A percentile compares a stretch with the other conserved stretches of the same genome.
Conservation (phyloP, 2,888 invertebrate genomes). For the Ochropleura plecta region DNA sequence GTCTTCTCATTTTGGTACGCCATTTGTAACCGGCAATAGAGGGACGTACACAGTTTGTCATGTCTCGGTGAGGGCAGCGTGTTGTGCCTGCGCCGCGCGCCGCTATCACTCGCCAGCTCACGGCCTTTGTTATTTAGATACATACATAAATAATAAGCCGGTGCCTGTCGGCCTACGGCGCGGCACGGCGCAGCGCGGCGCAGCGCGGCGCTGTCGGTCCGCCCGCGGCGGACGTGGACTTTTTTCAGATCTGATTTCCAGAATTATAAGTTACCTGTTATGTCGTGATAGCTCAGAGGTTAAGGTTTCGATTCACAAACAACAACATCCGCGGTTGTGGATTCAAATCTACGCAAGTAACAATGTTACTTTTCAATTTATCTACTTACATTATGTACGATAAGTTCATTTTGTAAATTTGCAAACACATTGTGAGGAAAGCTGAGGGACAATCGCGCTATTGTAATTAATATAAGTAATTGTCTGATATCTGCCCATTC, state of each 20-base stretch:
- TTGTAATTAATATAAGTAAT: not conserved
- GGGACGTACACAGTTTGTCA: conserved; percentile 46
- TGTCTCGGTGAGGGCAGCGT: conserved; percentile 23
- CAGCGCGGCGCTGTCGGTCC: not conserved
- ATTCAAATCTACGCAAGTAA: not conserved
- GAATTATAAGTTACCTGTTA: conserved; percentile 10
- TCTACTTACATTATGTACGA: not conserved
- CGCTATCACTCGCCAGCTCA: not conserved
- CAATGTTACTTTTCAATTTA: not conserved
- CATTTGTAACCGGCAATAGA: conserved; percentile 43
- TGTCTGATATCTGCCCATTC: not conserved
- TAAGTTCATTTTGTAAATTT: not conserved
- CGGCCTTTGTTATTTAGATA: conserved; percentile 28
- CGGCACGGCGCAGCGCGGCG: not conserved
- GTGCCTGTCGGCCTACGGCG: not conserved
- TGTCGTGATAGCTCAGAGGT: not conserved
- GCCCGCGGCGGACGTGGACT: not conserved
- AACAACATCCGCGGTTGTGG: not conserved
- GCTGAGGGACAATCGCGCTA: no score
- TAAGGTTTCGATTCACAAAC: not conserved
- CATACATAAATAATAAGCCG: conserved; percentile 37
- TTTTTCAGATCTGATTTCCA: conserved; percentile 33
- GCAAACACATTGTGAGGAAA: not conserved
- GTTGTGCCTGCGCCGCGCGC: not conserved
- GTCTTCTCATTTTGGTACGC: conserved; percentile 39